A percentile compares a stretch with the other conserved stretches of the same genome.
Conservation (phyloP, 2,888 invertebrate genomes). For the Deladenus siricidicola region DNA sequence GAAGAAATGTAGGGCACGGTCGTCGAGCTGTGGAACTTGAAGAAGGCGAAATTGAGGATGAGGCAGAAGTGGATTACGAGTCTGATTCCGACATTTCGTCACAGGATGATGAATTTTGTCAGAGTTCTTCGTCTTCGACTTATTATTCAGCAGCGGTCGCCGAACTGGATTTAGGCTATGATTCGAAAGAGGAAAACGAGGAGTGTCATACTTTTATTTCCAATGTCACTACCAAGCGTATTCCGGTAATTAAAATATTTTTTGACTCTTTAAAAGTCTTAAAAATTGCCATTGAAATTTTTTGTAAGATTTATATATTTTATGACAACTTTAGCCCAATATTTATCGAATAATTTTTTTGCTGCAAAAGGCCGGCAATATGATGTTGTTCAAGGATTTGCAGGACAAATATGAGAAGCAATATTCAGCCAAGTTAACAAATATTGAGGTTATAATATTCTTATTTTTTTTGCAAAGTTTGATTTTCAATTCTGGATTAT, state of each 20-base stretch:
- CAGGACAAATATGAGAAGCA: neutral
- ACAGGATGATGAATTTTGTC: no score
- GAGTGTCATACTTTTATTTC: neutral
- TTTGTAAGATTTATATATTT: no score
- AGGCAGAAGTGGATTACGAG: no score
- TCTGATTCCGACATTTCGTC: no score
- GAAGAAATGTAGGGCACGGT: no score
- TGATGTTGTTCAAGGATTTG: neutral
- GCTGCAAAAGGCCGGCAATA: neutral
- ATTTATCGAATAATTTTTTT: neutral
- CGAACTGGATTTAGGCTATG: neutral
- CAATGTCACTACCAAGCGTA: neutral
- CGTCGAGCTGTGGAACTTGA: no score
- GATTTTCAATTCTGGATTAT: no score
- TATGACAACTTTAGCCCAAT: neutral
- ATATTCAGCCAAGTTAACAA: neutral
- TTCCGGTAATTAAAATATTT: neutral
- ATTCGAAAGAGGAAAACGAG: neutral
- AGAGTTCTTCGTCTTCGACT: no score
- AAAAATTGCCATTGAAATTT: neutral
- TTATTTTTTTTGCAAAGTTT: no score
- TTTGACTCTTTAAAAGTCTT: neutral
- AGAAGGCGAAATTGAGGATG: no score
- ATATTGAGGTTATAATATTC: neutral
- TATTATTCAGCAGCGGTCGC: neutral